Conservation (phyloP, 1,140 invertebrate genomes). For the Bombus balteatus region DNA sequence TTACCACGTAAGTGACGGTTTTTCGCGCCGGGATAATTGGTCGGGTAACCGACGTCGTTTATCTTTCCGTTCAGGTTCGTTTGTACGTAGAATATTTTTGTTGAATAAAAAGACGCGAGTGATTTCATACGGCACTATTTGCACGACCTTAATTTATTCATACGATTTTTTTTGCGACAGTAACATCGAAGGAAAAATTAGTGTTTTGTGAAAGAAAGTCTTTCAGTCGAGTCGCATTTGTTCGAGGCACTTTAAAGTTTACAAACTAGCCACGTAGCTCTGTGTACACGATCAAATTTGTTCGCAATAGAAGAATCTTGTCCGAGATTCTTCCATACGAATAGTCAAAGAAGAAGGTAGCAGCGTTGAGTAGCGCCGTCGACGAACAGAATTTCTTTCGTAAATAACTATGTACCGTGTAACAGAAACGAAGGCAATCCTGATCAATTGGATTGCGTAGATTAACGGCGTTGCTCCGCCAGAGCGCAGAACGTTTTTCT, state of each 20-base stretch:
- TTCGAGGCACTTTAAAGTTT: not conserved
- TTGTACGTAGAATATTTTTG: not conserved
- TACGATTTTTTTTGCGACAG: not conserved
- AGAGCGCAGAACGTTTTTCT: conserved; percentile 18
- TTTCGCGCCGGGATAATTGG: not conserved
- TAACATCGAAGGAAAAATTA: not conserved
- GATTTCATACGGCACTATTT: not conserved
- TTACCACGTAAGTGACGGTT: not conserved
- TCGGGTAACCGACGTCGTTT: not conserved
- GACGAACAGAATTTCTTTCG: not conserved
- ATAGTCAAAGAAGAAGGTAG: not conserved
- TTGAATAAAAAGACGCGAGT: not conserved
- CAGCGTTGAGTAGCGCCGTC: not conserved
- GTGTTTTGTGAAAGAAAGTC: not conserved
- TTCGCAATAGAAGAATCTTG: not conserved
- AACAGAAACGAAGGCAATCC: not conserved
- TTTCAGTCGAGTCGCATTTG: not conserved
- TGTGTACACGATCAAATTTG: not conserved
- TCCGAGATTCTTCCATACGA: not conserved
- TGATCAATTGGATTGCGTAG: not conserved
- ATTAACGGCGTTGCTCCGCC: not conserved
- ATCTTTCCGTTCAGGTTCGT: not conserved
- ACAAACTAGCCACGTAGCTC: not conserved
- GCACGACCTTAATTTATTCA: not conserved
- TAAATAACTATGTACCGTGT: not conserved